phyloP scores from a whole-genome alignment of 2,113 vertebrate genomes.

The Rissa tridactyla region DNA sequence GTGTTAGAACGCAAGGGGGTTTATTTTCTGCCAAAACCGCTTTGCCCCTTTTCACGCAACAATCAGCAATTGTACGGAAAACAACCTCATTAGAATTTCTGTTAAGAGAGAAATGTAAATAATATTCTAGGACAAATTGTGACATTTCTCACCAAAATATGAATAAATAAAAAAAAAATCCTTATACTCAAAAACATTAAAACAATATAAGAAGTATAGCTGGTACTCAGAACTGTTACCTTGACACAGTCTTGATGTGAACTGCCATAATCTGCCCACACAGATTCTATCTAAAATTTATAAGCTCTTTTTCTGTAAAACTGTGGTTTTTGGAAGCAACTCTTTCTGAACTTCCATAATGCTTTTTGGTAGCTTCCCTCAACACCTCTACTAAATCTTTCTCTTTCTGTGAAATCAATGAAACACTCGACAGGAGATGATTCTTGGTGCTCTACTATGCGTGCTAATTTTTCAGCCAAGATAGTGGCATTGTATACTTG shows the following conservation, averaged over 20 bases:
- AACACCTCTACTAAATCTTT: not conserved
- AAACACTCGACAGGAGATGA: not conserved
- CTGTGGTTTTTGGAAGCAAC: fast-evolving
- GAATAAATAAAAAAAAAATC: not conserved
- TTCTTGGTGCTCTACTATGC: not conserved
- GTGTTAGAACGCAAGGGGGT: too few species aligned
- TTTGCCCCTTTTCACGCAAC: too few species aligned
- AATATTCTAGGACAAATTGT: not conserved
- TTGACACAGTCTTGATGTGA: not conserved
- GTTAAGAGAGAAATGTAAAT: not conserved
- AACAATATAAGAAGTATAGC: not conserved
- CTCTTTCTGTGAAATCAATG: not conserved
- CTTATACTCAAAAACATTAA: not conserved
- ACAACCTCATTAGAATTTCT: not conserved
- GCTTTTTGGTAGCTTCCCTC: not conserved
- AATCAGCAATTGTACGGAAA: not conserved
- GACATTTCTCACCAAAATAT: not conserved
- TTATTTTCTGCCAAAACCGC: too few species aligned
- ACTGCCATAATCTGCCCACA: too few species aligned
- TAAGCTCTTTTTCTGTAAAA: not conserved
- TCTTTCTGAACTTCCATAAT: not conserved
- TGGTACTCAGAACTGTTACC: not conserved
- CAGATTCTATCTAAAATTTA: not conserved
- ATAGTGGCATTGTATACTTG: not conserved
- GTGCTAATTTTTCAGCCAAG: not conserved